Percentiles rank a stretch among this genome's conserved stretches.
phyloP scores from a whole-genome alignment of 2,888 invertebrate species.

The Sthenelais limicola region DNA sequence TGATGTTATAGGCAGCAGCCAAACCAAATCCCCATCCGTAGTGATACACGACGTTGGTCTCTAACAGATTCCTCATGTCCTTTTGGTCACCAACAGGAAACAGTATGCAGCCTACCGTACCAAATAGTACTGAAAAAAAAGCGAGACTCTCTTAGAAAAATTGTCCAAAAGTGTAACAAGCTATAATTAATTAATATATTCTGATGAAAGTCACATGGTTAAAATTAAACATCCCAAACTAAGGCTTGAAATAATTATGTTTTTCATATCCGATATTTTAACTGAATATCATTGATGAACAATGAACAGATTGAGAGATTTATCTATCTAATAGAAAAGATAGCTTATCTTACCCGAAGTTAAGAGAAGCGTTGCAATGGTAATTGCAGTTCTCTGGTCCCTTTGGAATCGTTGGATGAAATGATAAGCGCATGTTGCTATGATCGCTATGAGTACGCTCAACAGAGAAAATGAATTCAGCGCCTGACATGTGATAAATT shows the following conservation, averaged over 20 bases:
- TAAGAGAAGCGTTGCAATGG: constrained; percentile 2
- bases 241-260: no score
- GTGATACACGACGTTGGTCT: constrained; percentile 3
- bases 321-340: not conserved
- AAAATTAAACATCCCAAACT: not conserved
- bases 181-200: not conserved
- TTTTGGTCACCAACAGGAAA: not conserved
- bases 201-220: not conserved
- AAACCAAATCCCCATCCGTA: constrained; percentile 15
- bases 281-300: no score
- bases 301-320: not conserved
- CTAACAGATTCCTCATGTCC: no score
- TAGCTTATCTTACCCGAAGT: not conserved
- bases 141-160: not conserved
- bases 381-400: constrained; percentile 12
- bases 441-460: not conserved
- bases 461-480: not conserved
- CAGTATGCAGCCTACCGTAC: not conserved
- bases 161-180: not conserved
- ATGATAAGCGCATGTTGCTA: not conserved
- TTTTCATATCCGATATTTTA: no score
- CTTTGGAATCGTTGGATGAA: constrained; percentile 7
- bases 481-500: not conserved
- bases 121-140: constrained; percentile 8
- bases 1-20: constrained; percentile 5